phyloP scores from a whole-genome alignment of 1,140 invertebrate species.

The Psilanteris sp. region DNA sequence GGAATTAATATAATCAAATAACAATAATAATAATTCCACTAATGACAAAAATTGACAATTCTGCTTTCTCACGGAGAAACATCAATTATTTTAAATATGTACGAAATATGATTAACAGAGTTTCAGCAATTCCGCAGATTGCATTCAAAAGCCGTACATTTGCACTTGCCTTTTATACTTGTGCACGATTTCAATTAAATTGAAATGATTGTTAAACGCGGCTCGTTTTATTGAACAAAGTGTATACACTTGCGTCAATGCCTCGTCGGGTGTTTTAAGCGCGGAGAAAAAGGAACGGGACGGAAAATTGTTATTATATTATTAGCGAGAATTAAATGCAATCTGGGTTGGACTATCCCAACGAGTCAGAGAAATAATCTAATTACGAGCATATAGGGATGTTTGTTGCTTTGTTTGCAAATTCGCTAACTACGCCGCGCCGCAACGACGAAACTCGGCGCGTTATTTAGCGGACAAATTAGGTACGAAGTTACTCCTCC shows the following conservation, averaged over 20 bases:
- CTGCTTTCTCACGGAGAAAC: no score
- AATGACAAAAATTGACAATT: no score
- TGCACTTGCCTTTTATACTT: no score
- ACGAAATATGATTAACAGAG: no score
- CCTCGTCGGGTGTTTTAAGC: slow-evolving; percentile 4
- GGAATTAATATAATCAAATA: no score
- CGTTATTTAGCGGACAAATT: slow-evolving; percentile 9
- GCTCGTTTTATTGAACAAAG: slow-evolving; percentile 13
- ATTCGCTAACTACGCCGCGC: background rate
- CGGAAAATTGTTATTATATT: slow-evolving; percentile 42
- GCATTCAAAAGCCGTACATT: no score
- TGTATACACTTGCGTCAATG: background rate
- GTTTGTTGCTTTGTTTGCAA: slow-evolving; percentile 9
- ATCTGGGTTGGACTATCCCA: slow-evolving; percentile 18
- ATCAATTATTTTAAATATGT: no score
- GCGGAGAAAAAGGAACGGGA: background rate
- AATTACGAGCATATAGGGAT: slow-evolving; percentile 13
- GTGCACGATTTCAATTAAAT: no score
- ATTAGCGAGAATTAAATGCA: slow-evolving; percentile 29
- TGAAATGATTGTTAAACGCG: no score
- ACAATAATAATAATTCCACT: no score
- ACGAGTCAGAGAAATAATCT: slow-evolving; percentile 27
- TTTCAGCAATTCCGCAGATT: no score
- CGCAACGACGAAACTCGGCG: background rate
- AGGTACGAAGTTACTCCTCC: background rate